Percentiles rank a stretch among this genome's conserved stretches.
Conservation (phyloP, 2,888 invertebrate species). For the Acronicta leporina region DNA sequence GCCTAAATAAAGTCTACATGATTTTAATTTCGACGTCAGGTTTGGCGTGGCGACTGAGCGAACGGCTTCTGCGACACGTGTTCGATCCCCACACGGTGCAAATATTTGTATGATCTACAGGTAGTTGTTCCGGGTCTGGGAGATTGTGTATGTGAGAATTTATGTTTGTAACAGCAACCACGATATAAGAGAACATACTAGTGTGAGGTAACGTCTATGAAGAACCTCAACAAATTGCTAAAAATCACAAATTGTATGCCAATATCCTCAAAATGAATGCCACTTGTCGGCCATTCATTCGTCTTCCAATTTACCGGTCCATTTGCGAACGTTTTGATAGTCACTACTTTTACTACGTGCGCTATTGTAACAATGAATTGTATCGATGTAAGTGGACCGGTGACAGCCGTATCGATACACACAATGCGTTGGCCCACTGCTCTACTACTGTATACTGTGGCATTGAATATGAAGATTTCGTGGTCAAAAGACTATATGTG, state of each 20-base stretch:
- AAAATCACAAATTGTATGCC: too few relatives aligned
- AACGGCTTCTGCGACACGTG: too few relatives aligned
- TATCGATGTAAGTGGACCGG: slow-evolving; percentile 30
- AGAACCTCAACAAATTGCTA: neutral
- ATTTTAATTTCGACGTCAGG: too few relatives aligned
- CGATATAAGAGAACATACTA: too few relatives aligned
- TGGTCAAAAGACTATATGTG: too few relatives aligned
- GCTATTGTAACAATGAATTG: slow-evolving; percentile 15
- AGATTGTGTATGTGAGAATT: too few relatives aligned
- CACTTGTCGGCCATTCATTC: slow-evolving; percentile 6
- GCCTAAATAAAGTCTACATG: too few relatives aligned
- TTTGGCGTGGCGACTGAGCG: too few relatives aligned
- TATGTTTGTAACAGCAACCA: too few relatives aligned
- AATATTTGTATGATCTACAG: too few relatives aligned
- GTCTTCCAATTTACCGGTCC: slow-evolving; percentile 27
- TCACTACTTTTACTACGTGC: slow-evolving; percentile 36
- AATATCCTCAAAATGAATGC: slow-evolving; percentile 1
- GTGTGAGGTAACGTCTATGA: neutral
- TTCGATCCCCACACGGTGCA: too few relatives aligned
- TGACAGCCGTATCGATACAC: slow-evolving; percentile 25
- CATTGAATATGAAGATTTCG: slow-evolving; percentile 34
- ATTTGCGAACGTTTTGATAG: slow-evolving; percentile 22
- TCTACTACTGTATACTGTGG: slow-evolving; percentile 22
- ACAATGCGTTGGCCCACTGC: slow-evolving; percentile 43
- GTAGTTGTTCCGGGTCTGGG: too few relatives aligned